These are phyloP conservation scores for Trimorus sp. DNA, from an alignment of 2,888 invertebrate genomes.

Conservation along the genomic window DNA sequence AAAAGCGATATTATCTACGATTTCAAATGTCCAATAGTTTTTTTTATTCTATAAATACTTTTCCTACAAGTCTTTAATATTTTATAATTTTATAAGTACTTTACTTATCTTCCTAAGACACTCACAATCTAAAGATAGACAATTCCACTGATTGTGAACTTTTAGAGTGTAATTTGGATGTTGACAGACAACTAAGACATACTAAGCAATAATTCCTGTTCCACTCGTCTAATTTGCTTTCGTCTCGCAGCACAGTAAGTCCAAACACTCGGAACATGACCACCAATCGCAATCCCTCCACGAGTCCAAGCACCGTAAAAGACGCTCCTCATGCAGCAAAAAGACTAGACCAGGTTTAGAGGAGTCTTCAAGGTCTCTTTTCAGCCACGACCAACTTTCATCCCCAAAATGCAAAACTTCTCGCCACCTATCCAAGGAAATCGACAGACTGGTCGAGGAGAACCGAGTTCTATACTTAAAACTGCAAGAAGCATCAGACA, in stretches of 20 bases:
- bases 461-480: conserved; percentile 66
- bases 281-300: conserved; percentile 70
- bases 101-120: too few species aligned
- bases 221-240: too few species aligned
- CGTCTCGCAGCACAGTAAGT: conserved; percentile 65
- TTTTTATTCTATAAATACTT: too few species aligned
- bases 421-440: conserved; percentile 69
- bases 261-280: conserved; percentile 55
- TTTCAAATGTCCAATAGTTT: too few species aligned
- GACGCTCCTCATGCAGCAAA: conserved; percentile 66
- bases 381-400: conserved; percentile 37
- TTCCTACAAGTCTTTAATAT: too few species aligned
- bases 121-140: too few species aligned
- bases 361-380: conserved; percentile 7
- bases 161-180: too few species aligned
- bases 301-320: conserved; percentile 69
- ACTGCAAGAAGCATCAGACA: conserved; percentile 64
- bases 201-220: too few species aligned
- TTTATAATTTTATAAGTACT: too few species aligned
- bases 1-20: too few species aligned
- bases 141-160: too few species aligned
- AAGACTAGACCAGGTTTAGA: conserved; percentile 57
- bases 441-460: conserved; percentile 69
- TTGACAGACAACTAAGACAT: too few species aligned
- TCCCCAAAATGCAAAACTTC: conserved; percentile 68